Percentiles rank a stretch among this genome's conserved stretches.
Conservation (phyloP, 2,888 invertebrate species). For the Microctonus aethiopoides region DNA sequence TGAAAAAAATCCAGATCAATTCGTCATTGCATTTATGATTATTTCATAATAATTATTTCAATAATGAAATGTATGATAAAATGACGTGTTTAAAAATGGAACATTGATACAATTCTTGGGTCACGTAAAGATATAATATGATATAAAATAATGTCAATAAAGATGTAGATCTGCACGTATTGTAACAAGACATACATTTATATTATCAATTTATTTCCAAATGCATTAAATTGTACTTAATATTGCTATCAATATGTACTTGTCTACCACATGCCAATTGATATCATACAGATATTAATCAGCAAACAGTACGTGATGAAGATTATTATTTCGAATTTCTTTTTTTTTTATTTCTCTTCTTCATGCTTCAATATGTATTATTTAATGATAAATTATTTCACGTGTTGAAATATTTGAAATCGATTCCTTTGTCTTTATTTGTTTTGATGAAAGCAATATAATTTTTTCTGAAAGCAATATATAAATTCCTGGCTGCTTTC, state of each 20-base stretch:
- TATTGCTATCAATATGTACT: not conserved
- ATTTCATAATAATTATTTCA: not conserved
- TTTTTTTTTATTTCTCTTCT: not conserved
- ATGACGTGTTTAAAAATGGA: not conserved
- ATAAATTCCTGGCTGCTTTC: no score
- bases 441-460: no score
- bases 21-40: not conserved
- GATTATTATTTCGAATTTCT: no score
- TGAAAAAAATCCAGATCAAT: not conserved
- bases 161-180: not conserved
- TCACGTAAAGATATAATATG: not conserved
- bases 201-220: not conserved
- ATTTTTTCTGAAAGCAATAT: no score
- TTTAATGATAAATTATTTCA: not conserved
- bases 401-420: no score
- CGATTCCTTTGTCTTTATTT: no score
- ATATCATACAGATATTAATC: constrained; percentile 6
- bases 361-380: not conserved
- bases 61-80: not conserved
- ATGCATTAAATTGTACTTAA: not conserved
- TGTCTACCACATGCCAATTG: not conserved
- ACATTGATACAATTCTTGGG: not conserved
- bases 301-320: constrained; percentile 11
- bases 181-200: not conserved
- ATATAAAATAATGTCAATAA: not conserved